Evolutionary conservation across 2,888 invertebrate species (phyloP).

Genomic region (Odiellus spinosus): DNA sequence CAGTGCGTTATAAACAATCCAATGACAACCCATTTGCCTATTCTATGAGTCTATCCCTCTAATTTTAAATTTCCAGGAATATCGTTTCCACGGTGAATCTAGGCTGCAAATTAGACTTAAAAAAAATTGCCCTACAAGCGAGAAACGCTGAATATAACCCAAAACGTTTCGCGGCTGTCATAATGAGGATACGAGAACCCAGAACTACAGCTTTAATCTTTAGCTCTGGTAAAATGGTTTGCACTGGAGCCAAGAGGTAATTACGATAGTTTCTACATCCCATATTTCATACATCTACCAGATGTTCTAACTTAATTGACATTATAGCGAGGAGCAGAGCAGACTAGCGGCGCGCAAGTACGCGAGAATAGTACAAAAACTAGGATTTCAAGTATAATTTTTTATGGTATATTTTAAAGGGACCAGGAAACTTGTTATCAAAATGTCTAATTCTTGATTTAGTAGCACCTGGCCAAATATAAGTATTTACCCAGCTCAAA

Average conservation of each 20-base stretch:
- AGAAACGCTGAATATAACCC: conserved; percentile 42
- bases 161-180: conserved; percentile 42
- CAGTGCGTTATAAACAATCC: conserved; percentile 43
- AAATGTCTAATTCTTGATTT: too few species aligned
- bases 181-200: conserved; percentile 41
- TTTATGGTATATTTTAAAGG: too few species aligned
- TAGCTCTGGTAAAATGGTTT: conserved; percentile 42
- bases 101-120: conserved; percentile 36
- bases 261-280: background rate
- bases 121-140: conserved; percentile 39
- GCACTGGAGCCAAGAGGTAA: conserved; percentile 39
- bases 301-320: background rate
- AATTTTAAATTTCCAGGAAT: conserved; percentile 25
- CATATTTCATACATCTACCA: background rate
- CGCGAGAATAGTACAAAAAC: conserved; percentile 40
- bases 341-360: conserved; percentile 40
- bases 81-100: conserved; percentile 41
- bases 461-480: too few species aligned
- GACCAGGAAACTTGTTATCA: too few species aligned
- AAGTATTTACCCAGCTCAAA: too few species aligned
- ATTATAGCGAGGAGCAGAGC: conserved; percentile 35
- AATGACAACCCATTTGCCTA: too few species aligned
- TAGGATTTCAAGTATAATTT: conserved; percentile 33
- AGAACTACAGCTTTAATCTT: conserved; percentile 42
- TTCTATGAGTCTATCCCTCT: too few species aligned